Base-by-base conservation (phyloP, 2,888 invertebrate genomes). In the Venustoraphidia nigricollis region DNA sequence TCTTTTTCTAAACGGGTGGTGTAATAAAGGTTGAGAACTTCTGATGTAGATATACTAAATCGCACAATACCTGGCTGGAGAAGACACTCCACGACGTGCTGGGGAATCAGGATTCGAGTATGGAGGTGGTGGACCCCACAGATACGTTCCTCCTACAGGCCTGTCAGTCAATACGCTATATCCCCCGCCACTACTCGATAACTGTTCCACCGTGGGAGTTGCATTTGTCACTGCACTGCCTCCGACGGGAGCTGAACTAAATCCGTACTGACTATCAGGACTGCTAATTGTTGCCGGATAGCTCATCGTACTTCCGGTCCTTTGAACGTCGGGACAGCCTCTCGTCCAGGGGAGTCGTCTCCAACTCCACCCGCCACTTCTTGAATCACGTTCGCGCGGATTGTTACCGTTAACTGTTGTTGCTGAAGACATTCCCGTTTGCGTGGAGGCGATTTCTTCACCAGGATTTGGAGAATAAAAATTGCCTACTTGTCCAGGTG, bases 61-160 rank as follows among this genome's bases (percentile, higher is more conserved):
- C 13, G n/a, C 36, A 36, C 51, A 42, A 35, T 59, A 65, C 59
- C 66, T 56, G 41, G 60, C 64, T 41, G 64, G 69, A 41, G 63
- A 68, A 56, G 63, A 64, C 51, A 62, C 52, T 35, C 68, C 69
- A 38, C 78, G 66, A 51, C 79, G 64, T 0, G 79, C 79, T 1
- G 79, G 79, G 53, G 77, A 78, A 56, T 86, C 86, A 37, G 85
- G 85, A 45, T 86, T 85, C 50, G 86, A 86, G 60, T 91, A 91
- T 0, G 90, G 90, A 0, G 91, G 90, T 1, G 90, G 90, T 0
- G 90, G 91, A 0, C 89, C 91, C 90, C 90, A 90, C 13, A 88
- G 62, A 67, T 77, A 65, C 61, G 74, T 50, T 60, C 75, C 59
- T 57, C 79, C 67, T 58, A 77, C 67, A 59, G 77, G 59, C 64